A percentile compares a stretch with the other conserved stretches of the same genome.
These are phyloP conservation scores for Cyaniris semiargus DNA, from an alignment of 2,888 invertebrate species.

Conservation along the genomic window DNA sequence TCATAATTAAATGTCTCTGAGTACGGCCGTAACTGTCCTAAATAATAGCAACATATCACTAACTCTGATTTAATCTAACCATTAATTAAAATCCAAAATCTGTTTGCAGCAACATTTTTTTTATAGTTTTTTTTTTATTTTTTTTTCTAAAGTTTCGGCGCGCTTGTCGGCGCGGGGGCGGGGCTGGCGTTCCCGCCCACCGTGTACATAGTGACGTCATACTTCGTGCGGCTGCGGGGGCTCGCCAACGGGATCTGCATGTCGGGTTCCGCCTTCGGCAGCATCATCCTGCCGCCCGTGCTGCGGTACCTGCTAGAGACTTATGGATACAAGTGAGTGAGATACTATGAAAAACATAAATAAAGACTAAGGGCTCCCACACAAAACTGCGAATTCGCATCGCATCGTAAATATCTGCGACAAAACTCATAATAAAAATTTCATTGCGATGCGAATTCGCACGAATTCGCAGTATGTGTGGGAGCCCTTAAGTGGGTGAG, in stretches of 20 bases:
- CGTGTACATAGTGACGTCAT: conserved; percentile 93
- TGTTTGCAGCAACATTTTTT: conserved; percentile 29
- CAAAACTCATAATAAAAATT: too few species aligned
- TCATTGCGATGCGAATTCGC: too few species aligned
- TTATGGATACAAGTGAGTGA: conserved; percentile 88
- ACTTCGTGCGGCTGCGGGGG: conserved; percentile 88
- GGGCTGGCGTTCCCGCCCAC: conserved; percentile 93
- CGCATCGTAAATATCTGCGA: too few species aligned
- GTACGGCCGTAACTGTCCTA: too few species aligned
- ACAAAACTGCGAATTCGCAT: too few species aligned
- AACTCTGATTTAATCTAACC: too few species aligned
- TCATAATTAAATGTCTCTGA: too few species aligned
- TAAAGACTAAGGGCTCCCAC: too few species aligned
- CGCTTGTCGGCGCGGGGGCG: conserved; percentile 90
- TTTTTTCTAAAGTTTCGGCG: conserved; percentile 84
- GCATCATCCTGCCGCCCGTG: conserved; percentile 90
- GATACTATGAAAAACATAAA: too few species aligned
- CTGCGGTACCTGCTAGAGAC: conserved; percentile 84
- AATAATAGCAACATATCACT: too few species aligned
- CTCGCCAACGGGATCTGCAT: conserved; percentile 93
- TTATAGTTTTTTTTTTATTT: conserved; percentile 37
- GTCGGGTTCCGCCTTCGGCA: conserved; percentile 92
- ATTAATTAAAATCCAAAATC: background rate
- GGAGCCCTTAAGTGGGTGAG: too few species aligned
- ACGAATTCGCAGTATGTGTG: too few species aligned